Evolutionary conservation across 2,888 invertebrate genomes (phyloP).

Genomic region (Coleophora flavipennella): DNA sequence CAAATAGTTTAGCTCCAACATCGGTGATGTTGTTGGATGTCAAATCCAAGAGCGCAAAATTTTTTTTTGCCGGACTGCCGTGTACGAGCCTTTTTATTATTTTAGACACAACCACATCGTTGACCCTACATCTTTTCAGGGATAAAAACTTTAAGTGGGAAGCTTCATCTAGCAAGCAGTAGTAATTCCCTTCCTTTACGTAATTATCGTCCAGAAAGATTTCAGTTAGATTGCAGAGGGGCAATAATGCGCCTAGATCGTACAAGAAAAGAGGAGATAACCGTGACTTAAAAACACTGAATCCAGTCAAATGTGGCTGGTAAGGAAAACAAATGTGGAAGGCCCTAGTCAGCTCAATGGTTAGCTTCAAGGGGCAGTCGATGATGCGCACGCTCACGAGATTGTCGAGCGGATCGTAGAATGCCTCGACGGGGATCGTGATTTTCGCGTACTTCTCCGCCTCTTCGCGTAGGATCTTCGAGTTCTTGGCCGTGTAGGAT

Average conservation of each 20-base stretch:
- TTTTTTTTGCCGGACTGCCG: conserved; percentile 18
- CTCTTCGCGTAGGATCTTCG: no score
- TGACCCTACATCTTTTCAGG: conserved; percentile 33
- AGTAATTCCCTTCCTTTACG: conserved; percentile 31
- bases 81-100: conserved; percentile 24
- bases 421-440: conserved; percentile 17
- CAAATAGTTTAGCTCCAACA: conserved; percentile 28
- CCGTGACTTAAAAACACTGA: conserved; percentile 24
- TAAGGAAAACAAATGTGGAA: conserved; percentile 32
- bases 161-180: conserved; percentile 26
- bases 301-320: conserved; percentile 26
- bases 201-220: conserved; percentile 34
- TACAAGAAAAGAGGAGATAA: conserved; percentile 20
- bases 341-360: conserved; percentile 27
- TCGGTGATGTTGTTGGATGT: conserved; percentile 35
- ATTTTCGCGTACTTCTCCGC: no score
- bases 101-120: conserved; percentile 24
- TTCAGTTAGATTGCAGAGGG: conserved; percentile 37
- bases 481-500: no score
- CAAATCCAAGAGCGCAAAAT: conserved; percentile 30
- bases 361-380: conserved; percentile 15
- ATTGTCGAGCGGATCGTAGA: conserved; percentile 23
- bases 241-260: conserved; percentile 32
- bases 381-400: conserved; percentile 31
- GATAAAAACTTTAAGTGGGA: conserved; percentile 34